phyloP scores from a whole-genome alignment of 2,888 invertebrate species.

The Hypomecis atomaria region DNA sequence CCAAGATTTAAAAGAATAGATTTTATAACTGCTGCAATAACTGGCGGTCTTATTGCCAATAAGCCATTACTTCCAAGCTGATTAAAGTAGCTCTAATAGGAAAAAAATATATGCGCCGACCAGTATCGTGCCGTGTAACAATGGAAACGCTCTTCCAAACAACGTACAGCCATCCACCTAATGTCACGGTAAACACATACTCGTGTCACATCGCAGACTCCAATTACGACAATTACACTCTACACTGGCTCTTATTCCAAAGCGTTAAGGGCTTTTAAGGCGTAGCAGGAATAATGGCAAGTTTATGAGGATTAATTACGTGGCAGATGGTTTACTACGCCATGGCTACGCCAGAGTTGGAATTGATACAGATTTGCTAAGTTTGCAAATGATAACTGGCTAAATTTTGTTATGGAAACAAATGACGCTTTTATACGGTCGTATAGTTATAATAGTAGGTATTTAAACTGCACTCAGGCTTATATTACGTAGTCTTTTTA shows the following conservation, averaged over 20 bases:
- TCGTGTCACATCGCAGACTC: constrained; percentile 57
- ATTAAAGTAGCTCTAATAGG: not conserved
- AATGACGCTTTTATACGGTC: too few species aligned
- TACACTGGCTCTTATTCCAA: constrained; percentile 5
- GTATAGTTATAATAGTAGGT: too few species aligned
- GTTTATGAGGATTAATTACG: constrained; percentile 37
- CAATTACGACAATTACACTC: constrained; percentile 49
- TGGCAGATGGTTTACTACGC: constrained; percentile 26
- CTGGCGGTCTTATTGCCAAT: too few species aligned
- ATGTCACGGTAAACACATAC: constrained; percentile 68
- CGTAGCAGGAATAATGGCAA: constrained; percentile 8
- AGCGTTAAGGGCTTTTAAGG: constrained; percentile 29
- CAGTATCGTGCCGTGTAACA: constrained; percentile 14
- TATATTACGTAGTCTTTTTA: too few species aligned
- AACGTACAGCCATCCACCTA: constrained; percentile 54
- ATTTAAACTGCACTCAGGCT: too few species aligned
- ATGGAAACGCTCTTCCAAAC: constrained; percentile 40
- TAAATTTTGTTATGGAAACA: too few species aligned
- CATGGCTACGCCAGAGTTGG: constrained; percentile 16
- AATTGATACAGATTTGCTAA: constrained; percentile 25
- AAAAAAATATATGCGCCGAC: constrained; percentile 1
- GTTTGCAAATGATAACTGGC: not conserved
- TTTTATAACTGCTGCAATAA: too few species aligned
- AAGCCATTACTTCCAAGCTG: too few species aligned
- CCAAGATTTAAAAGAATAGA: too few species aligned